phyloP scores from a whole-genome alignment of 2,113 vertebrate genomes.

The Hemicordylus capensis region DNA sequence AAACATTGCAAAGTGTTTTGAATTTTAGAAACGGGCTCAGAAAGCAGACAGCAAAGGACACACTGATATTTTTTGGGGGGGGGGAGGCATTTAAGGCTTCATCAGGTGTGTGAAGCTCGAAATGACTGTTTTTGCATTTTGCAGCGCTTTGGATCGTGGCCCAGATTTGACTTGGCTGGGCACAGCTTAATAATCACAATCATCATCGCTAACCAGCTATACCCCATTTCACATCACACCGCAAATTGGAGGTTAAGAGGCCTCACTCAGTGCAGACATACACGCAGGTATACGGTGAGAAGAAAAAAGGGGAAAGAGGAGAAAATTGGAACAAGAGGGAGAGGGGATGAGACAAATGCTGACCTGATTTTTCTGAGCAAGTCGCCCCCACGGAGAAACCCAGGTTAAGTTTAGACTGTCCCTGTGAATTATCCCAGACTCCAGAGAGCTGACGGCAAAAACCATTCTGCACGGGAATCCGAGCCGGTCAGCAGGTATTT shows the following conservation, averaged over 20 bases:
- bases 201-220: background rate
- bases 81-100: background rate
- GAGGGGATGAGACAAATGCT: constrained; percentile 11
- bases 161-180: background rate
- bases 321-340: background rate
- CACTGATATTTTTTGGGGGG: background rate
- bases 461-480: constrained; percentile 35
- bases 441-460: constrained; percentile 39
- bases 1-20: background rate
- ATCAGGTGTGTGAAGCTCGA: too few relatives aligned
- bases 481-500: background rate
- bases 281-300: background rate
- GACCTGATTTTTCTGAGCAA: constrained; percentile 38
- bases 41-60: background rate
- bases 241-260: background rate
- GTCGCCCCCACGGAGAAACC: constrained; percentile 29
- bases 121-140: too few relatives aligned
- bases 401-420: constrained; percentile 41
- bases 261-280: background rate
- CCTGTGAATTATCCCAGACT: constrained; percentile 32
- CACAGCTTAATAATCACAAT: background rate
- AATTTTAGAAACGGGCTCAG: background rate
- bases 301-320: background rate
- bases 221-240: background rate
- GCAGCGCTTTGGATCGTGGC: too few relatives aligned